A percentile compares a stretch with the other conserved stretches of the same genome.
Conservation (phyloP, 2,113 vertebrate genomes). For the Pseudolaguvia tuberculata region DNA sequence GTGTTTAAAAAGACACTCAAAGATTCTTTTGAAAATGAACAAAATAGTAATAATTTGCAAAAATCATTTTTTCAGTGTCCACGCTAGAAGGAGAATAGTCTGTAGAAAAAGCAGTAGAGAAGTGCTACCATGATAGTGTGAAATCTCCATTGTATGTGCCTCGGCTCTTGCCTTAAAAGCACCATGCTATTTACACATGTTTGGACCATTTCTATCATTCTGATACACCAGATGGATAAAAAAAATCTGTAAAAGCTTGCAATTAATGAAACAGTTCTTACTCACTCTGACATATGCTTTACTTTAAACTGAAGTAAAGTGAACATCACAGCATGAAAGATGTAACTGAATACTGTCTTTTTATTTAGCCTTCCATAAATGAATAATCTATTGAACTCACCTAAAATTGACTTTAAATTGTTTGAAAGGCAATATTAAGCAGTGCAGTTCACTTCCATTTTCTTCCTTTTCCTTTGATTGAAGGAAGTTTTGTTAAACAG, state of each 20-base stretch:
- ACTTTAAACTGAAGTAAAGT: constrained; percentile 7
- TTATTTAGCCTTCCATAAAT: not conserved
- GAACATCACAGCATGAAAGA: not conserved
- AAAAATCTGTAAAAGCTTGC: constrained; percentile 13
- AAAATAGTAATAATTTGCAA: not conserved
- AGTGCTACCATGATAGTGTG: not conserved
- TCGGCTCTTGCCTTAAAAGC: not conserved
- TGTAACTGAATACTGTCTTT: not conserved
- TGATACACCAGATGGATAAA: constrained; percentile 29
- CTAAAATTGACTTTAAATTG: constrained; percentile 1
- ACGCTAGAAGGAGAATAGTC: not conserved
- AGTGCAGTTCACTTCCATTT: not conserved
- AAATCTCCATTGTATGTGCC: not conserved
- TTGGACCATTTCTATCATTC: not conserved
- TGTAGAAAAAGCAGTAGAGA: not conserved
- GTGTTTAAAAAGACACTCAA: not conserved
- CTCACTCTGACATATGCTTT: constrained; percentile 15
- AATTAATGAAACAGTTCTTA: not conserved
- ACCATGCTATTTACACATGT: constrained; percentile 13
- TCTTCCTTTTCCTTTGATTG: not conserved
- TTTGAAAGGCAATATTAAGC: constrained; percentile 12
- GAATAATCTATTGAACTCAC: not conserved
- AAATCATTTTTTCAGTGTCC: not conserved
- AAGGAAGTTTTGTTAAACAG: not conserved
- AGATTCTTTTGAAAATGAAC: not conserved